Conservation (phyloP, 1,140 invertebrate genomes). For the Drosophila sturtevanti region DNA sequence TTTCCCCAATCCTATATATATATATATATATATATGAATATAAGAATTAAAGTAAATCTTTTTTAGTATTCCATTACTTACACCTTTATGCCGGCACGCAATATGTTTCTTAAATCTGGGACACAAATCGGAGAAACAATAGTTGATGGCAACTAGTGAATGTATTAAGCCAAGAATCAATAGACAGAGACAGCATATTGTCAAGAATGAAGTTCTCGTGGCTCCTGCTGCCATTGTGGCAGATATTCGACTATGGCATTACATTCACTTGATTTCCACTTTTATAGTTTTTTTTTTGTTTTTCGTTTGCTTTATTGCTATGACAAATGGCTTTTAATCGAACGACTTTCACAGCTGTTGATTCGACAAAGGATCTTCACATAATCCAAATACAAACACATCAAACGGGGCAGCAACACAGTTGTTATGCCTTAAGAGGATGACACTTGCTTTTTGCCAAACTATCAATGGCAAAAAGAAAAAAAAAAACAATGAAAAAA, state of each 20-base stretch:
- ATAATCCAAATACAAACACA: slow-evolving; percentile 33
- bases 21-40: background rate
- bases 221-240: background rate
- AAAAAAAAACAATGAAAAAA: slow-evolving; percentile 28
- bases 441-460: background rate
- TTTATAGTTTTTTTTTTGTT: slow-evolving; percentile 42
- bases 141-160: slow-evolving; percentile 30
- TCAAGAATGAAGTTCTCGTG: slow-evolving; percentile 1
- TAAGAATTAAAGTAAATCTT: background rate
- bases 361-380: slow-evolving; percentile 31
- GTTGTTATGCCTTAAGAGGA: slow-evolving; percentile 29
- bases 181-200: slow-evolving; percentile 2
- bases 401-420: slow-evolving; percentile 30
- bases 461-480: slow-evolving; percentile 56
- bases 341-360: slow-evolving; percentile 49
- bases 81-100: slow-evolving; percentile 53
- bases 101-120: slow-evolving; percentile 45
- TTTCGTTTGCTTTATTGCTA: slow-evolving; percentile 18
- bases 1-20: slow-evolving; percentile 25
- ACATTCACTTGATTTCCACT: slow-evolving; percentile 26
- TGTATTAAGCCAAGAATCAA: slow-evolving; percentile 8
- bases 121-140: slow-evolving; percentile 49
- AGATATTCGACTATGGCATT: slow-evolving; percentile 24
- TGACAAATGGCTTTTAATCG: slow-evolving; percentile 64
- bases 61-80: slow-evolving; percentile 28